These are phyloP conservation scores for Rhodeus uyekii DNA, from an alignment of 2,797 vertebrate species.

Conservation along the genomic window DNA sequence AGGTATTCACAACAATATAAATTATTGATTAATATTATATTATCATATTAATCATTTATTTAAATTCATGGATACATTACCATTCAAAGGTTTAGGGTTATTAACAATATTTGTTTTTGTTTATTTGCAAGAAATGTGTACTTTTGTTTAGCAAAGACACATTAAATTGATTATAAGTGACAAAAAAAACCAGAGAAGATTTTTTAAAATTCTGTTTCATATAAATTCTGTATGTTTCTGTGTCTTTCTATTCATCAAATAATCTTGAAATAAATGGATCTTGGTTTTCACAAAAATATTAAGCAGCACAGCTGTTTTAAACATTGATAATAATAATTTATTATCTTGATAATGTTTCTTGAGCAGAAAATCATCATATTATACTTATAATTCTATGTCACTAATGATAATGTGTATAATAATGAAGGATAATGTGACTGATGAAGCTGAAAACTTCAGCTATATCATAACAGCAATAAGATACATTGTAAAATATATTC, in stretches of 20 bases:
- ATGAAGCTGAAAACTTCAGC: background rate
- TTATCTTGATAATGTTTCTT: no score
- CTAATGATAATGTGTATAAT: no score
- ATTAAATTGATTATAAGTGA: background rate
- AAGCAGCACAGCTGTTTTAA: background rate
- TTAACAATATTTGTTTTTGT: background rate
- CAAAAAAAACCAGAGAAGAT: no score
- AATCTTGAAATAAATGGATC: background rate
- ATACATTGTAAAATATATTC: no score
- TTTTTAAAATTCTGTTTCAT: background rate
- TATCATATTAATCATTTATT: background rate
- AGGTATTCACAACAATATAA: slow-evolving; percentile 42
- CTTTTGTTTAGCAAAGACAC: background rate
- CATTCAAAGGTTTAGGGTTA: background rate
- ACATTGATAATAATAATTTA: background rate
- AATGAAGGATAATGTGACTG: background rate
- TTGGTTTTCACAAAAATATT: background rate
- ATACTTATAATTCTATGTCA: no score
- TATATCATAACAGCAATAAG: no score
- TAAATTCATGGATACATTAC: background rate
- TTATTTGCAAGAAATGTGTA: background rate
- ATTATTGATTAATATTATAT: no score
- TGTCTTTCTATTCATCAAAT: background rate
- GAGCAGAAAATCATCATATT: no score
- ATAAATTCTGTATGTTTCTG: background rate